Conservation (phyloP, 1,140 invertebrate genomes). For the Penaeus japonicus region DNA sequence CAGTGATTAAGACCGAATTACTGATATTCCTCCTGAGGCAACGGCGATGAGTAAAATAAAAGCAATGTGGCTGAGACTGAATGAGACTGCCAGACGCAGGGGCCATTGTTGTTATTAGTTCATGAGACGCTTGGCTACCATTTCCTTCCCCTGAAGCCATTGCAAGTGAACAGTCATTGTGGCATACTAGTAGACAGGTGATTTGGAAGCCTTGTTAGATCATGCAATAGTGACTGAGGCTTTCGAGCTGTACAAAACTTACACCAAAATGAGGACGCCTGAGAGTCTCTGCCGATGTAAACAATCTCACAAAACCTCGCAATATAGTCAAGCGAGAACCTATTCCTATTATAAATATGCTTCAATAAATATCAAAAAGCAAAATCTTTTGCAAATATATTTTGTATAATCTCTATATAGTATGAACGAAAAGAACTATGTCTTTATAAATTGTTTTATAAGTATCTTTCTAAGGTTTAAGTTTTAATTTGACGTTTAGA, state of each 20-base stretch:
- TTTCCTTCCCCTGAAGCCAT: too few relatives aligned
- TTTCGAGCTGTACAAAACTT: slow-evolving; percentile 51
- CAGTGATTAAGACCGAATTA: too few relatives aligned
- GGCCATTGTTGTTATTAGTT: slow-evolving; percentile 37
- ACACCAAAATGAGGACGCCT: slow-evolving; percentile 53
- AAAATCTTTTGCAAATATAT: too few relatives aligned
- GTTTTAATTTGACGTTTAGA: slow-evolving; percentile 1
- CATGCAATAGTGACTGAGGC: not conserved
- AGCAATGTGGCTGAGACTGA: too few relatives aligned
- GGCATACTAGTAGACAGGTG: not conserved
- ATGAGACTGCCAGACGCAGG: not conserved
- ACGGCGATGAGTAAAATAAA: too few relatives aligned
- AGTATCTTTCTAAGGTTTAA: not conserved
- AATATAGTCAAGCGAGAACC: slow-evolving; percentile 14
- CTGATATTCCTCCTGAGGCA: too few relatives aligned
- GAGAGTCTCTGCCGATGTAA: slow-evolving; percentile 42
- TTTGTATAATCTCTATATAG: too few relatives aligned
- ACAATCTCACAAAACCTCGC: slow-evolving; percentile 7
- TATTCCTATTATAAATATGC: not conserved
- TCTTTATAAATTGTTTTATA: not conserved
- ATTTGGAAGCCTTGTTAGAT: not conserved
- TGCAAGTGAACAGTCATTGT: not conserved
- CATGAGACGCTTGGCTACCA: not conserved
- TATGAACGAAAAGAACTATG: too few relatives aligned
- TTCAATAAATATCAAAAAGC: too few relatives aligned